Evolutionary conservation across 1,140 invertebrate genomes (phyloP), one percentile per base, ranked within the genome.

Genomic region (Drosophila jambulina): DNA sequence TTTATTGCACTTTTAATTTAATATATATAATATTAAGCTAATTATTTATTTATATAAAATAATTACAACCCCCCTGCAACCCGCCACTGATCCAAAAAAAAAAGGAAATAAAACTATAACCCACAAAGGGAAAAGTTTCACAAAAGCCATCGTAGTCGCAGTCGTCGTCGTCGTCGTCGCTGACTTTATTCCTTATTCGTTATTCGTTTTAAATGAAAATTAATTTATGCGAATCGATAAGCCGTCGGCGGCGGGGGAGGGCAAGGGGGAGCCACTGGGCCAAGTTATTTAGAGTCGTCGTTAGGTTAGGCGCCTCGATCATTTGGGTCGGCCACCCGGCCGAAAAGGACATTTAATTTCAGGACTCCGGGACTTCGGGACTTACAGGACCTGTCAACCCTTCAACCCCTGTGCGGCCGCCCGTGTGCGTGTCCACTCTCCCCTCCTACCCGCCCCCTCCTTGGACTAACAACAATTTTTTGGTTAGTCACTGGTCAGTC

Each of bases 171-270:
- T 29, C 58, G 42, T 46, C 62, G 67, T 72, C 67, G 83, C 87
- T 83, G 80, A 87, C 77, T 88, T 87, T 83, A 86, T 84, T 85
- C 78, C 82, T 51, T 32, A 51, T 53, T 54, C 51, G 32, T 38
- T 86, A 88, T 88, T 90, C 81, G 85, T 90, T 88, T 88, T 85
- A 88, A 88, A 90, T 88, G 86, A 81, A 82, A 88, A 90, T 88
- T 88, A 88, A 88, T 88, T 90, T 88, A 88, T 88, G 86, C 85
- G 75, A 88, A 88, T 88, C 85, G 85, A 88, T 88, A 90, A 90
- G 83, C 58, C 76, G 60, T 38, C 40, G 45, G 48, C 29, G 29
- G 42, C 3, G 9, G 5, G 4, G 32, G 3, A 12, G 1, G 40
- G 10, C n/a, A n/a, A 3, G 43, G 21, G 43, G 7, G 8, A 19